Evolutionary conservation across 2,113 vertebrate species (phyloP).

Genomic region (Mugil cephalus): DNA sequence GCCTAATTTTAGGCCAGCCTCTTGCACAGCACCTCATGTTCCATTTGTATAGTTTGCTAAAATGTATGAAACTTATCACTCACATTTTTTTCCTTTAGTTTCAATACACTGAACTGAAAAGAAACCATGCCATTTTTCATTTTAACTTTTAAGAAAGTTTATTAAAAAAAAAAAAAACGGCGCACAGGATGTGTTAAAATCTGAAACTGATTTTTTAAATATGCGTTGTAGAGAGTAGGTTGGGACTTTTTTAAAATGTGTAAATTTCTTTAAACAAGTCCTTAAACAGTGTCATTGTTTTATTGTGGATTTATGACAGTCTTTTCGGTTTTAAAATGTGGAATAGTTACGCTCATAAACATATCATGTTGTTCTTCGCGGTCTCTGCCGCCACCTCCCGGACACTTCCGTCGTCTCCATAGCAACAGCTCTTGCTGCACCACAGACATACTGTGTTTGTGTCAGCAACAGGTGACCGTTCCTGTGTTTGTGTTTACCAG

Average conservation of each 20-base stretch:
- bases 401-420: constrained; percentile 49
- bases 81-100: no score
- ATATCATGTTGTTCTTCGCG: background rate
- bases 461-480: constrained; percentile 36
- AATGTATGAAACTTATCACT: constrained; percentile 1
- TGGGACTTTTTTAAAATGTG: no score
- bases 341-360: background rate
- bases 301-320: background rate
- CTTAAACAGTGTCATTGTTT: no score
- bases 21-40: background rate
- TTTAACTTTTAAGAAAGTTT: no score
- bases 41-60: constrained; percentile 20
- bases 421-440: constrained; percentile 26
- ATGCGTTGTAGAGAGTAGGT: no score
- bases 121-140: no score
- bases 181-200: no score
- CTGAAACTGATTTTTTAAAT: no score
- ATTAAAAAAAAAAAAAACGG: no score
- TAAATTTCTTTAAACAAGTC: no score
- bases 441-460: background rate
- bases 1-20: background rate
- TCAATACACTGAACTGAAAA: no score
- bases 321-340: background rate
- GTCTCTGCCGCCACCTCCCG: constrained; percentile 30
- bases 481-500: background rate